A percentile compares a stretch with the other conserved stretches of the same genome.
Conservation (phyloP, 1,140 invertebrate genomes). For the Drosophila azteca region DNA sequence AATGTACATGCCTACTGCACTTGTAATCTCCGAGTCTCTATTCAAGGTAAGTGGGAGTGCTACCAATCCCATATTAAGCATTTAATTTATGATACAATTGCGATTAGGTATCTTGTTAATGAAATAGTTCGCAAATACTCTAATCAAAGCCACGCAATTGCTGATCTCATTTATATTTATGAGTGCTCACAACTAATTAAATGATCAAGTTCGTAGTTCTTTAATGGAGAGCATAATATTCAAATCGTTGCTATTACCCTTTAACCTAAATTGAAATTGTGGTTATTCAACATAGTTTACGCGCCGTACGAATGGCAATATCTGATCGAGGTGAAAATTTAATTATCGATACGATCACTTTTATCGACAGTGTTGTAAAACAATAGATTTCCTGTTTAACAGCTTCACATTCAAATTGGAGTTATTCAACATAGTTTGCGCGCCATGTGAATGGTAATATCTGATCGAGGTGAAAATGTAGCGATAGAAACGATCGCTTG, state of each 20-base stretch:
- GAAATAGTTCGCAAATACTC: not conserved
- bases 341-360: no score
- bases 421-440: no score
- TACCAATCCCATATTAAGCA: not conserved
- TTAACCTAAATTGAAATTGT: no score
- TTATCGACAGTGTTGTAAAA: no score
- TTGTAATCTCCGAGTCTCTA: slow-evolving; percentile 5
- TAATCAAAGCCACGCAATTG: slow-evolving; percentile 15
- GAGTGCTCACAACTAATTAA: slow-evolving; percentile 24
- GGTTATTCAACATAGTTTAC: no score
- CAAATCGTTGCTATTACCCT: not conserved
- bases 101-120: not conserved
- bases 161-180: slow-evolving; percentile 9
- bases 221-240: not conserved
- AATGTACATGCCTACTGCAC: slow-evolving; percentile 8
- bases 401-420: no score
- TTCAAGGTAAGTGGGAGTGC: slow-evolving; percentile 1
- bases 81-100: slow-evolving; percentile 27
- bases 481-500: no score
- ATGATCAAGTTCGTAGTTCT: slow-evolving; percentile 13
- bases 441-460: no score
- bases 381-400: no score
- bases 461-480: no score
- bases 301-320: no score
- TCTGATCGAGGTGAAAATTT: no score